Percentiles rank a stretch among this genome's conserved stretches.
These are phyloP conservation scores for Furcula furcula DNA, from an alignment of 2,888 invertebrate genomes.

Conservation along the genomic window DNA sequence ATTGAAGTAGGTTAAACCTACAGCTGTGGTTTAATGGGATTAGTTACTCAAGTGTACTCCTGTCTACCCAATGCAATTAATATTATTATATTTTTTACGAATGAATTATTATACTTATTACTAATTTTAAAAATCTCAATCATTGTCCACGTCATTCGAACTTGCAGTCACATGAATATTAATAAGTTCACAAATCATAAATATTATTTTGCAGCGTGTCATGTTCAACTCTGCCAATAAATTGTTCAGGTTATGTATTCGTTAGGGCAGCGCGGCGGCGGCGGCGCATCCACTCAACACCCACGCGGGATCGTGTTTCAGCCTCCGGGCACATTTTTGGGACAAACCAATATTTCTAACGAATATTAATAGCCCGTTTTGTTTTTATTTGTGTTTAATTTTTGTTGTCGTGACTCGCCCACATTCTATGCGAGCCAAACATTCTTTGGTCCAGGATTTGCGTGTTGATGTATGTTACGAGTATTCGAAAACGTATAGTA, in stretches of 20 bases:
- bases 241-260: constrained; percentile 47
- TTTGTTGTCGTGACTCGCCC: constrained; percentile 54
- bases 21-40: too few relatives aligned
- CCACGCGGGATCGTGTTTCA: constrained; percentile 71
- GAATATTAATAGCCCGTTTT: constrained; percentile 77
- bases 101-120: too few relatives aligned
- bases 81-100: too few relatives aligned
- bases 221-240: constrained; percentile 37
- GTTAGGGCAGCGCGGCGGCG: constrained; percentile 31
- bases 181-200: constrained; percentile 48
- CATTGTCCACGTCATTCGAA: constrained; percentile 13
- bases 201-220: constrained; percentile 54
- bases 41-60: too few relatives aligned
- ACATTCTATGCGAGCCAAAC: constrained; percentile 54
- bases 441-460: constrained; percentile 36
- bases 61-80: too few relatives aligned
- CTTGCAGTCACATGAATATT: constrained; percentile 34
- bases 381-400: constrained; percentile 66
- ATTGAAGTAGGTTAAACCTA: too few relatives aligned
- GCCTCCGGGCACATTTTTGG: constrained; percentile 78
- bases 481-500: too few relatives aligned
- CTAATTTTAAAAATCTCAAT: constrained; percentile 12
- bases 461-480: background rate
- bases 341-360: constrained; percentile 81
- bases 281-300: constrained; percentile 65